Base-by-base conservation (phyloP, 2,888 invertebrate species). In the Lepetodrilus schrolli region DNA sequence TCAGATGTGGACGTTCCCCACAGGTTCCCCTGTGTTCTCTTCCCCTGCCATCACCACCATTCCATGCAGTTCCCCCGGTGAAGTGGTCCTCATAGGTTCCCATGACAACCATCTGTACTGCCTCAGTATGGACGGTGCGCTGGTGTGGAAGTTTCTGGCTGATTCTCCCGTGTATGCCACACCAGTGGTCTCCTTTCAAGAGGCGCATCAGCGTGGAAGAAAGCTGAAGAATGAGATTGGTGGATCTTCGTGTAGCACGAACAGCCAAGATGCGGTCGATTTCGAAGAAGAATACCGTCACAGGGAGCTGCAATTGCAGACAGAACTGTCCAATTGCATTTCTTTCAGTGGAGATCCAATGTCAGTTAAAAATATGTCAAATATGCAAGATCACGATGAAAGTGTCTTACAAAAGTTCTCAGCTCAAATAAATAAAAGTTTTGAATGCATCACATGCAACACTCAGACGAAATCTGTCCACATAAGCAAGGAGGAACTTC, bases 21-120 rank as follows among this genome's bases (percentile, higher is more conserved):
- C 93, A 10, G 91, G 92, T 74, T 94, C 94, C 8, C 93, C 94
- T 81, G 92, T 96, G 80, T 96, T 95, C 91, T 95, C 95, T 1
- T 94, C 95, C 8, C 90, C 95, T 26, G 73, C 80, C 34, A 20
- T 81, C 2, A 49, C 21, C 13, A n/a, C 71, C 58, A 23, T 51
- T n/a, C 2, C 17, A 34, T 7, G 17, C 13, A 5, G 7, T 7
- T 7, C 21, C 8, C 13, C 4, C 1, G 49, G 70, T 43, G 69
- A 77, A 7, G 38, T 30, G 4, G 74, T 89, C 2, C 36, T 86
- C 4, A 79, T 90, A 82, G 90, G 90, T n/a, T 90, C 85, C 47
- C 88, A 90, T 82, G 90, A 89, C 77, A 75, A 76, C n/a, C 71
- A 77, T 75, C 70, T 90, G 3, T 87, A 90, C 74, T 89, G 89